phyloP scores from a whole-genome alignment of 2,113 vertebrate genomes.

The Mungos mungo region DNA sequence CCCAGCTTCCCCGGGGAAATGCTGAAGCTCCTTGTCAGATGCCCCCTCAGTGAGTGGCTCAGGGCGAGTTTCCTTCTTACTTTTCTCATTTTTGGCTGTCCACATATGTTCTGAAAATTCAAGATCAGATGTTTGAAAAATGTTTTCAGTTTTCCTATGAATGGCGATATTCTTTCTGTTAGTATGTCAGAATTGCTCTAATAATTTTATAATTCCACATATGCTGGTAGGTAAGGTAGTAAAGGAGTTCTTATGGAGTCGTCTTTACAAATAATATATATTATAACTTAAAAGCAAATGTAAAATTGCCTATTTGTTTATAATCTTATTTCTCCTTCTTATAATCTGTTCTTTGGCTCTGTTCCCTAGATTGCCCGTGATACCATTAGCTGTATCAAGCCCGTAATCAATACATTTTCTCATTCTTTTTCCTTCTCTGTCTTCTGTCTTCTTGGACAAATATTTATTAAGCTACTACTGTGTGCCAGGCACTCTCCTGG shows the following conservation, averaged over 20 bases:
- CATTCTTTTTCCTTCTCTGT: neutral
- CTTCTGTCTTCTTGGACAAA: neutral
- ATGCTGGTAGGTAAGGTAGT: neutral
- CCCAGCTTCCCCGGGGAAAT: rapidly evolving
- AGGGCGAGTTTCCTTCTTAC: neutral
- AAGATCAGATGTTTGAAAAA: neutral
- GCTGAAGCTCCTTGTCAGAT: neutral
- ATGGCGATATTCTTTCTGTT: neutral
- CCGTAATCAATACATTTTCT: neutral
- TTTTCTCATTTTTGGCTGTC: neutral
- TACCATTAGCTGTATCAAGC: neutral
- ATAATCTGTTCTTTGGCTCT: neutral
- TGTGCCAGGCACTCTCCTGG: neutral
- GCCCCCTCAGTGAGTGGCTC: neutral
- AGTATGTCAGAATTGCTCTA: neutral
- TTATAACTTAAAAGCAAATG: neutral
- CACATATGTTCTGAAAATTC: neutral
- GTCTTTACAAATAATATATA: neutral
- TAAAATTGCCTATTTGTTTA: neutral
- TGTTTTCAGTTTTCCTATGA: neutral
- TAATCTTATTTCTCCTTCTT: neutral
- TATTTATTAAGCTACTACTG: neutral
- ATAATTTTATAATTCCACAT: neutral
- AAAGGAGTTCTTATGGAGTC: neutral
- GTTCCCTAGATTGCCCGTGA: neutral